Percentiles rank a stretch among this genome's conserved stretches.
Conservation (phyloP, 2,113 vertebrate genomes). For the Cryptomyrus ogoouensis region DNA sequence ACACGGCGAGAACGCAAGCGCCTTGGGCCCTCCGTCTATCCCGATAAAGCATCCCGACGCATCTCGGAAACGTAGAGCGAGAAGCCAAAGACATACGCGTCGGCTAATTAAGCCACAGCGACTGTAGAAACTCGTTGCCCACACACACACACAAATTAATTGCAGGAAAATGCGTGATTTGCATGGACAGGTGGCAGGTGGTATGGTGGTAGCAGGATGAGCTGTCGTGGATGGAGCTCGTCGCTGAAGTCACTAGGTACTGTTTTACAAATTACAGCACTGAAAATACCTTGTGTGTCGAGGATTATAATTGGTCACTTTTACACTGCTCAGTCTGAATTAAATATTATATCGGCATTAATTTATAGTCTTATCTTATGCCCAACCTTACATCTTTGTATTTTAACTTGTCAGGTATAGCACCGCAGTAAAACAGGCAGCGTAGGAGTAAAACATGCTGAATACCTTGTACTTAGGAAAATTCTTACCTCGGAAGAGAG, state of each 20-base stretch:
- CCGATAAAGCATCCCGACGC: conserved; percentile 49
- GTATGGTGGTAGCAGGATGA: not conserved
- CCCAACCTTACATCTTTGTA: not conserved
- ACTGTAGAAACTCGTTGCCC: not conserved
- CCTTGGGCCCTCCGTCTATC: conserved; percentile 50
- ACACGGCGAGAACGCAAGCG: conserved; percentile 43
- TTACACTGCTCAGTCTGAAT: not conserved
- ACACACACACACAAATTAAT: not conserved
- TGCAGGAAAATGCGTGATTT: not conserved
- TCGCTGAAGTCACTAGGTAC: not conserved
- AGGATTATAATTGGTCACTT: not conserved
- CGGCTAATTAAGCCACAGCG: not conserved
- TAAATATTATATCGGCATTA: not conserved
- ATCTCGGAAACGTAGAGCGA: not conserved
- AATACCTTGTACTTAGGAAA: not conserved
- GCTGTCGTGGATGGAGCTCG: not conserved
- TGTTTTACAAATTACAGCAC: not conserved
- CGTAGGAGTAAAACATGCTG: not conserved
- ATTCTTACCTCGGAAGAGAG: not conserved
- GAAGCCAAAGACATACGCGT: not conserved
- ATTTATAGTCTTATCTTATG: not conserved
- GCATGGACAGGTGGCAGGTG: not conserved
- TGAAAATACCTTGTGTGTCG: not conserved
- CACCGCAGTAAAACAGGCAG: not conserved
- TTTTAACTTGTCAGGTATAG: not conserved